Base-by-base conservation (phyloP, 2,888 invertebrate species). In the Heliconius charithonia region DNA sequence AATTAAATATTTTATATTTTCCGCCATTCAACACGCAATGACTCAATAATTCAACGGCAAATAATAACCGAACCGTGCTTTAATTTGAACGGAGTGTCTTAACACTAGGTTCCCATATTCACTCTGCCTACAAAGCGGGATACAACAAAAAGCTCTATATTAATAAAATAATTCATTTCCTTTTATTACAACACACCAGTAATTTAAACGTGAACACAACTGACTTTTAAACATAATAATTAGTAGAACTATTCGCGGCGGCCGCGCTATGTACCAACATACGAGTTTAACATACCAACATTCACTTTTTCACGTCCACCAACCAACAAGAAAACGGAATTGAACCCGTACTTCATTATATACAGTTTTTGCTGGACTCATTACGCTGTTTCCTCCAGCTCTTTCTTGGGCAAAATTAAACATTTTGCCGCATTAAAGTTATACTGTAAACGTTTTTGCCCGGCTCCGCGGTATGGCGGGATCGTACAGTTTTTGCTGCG, bases 331-430 rank as follows among this genome's bases (percentile, higher is more conserved):
- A 92, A 91, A 82, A 84, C 81, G 80, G 83, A 83, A 84, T 80
- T 81, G 82, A 83, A 83, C 83, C 91, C 89, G 86, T 88, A 84
- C 86, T 87, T 91, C 92, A 91, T 94, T 94, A 93, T 89, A 90
- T 91, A 88, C 85, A 88, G 89, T 92, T 91, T 93, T 94, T 94
- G 92, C 90, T 91, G 89, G 91, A 92, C 93, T 94, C 93, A 94
- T 94, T 94, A 91, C 91, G 90, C 90, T 90, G 92, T 92, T 94
- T 94, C 94, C 94, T 94, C 93, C 91, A 90, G 93, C 92, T 91
- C 93, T 93, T 93, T 94, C 94, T 94, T 93, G 89, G 92, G 91
- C 92, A 93, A 94, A 94, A 94, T 94, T 94, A 94, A 94, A 94
- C 91, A 92, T 90, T n/a, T 92, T 89, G 89, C 89, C 90, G 92